Base-by-base conservation (phyloP, 2,888 invertebrate genomes). In the Eupithecia insigniata region DNA sequence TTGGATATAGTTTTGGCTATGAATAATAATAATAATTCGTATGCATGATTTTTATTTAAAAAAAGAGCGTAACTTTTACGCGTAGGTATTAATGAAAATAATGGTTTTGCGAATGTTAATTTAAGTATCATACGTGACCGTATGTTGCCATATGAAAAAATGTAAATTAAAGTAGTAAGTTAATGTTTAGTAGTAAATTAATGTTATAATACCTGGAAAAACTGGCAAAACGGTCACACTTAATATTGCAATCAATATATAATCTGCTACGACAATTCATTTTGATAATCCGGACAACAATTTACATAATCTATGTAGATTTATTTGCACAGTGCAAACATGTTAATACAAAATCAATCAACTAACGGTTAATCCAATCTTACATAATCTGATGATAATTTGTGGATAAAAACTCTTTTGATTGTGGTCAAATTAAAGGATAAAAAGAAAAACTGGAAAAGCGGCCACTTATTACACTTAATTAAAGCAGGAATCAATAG, bases 1-100 rank as follows among this genome's bases (percentile, higher is more conserved):
- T 71, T 92, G 22, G 84, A 89, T 82, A 87, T 88, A 78, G 72
- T 89, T 55, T 82, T 92, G 65, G 79, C 84, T 12, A 66, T 90
- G 32, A 90, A 90, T 83, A 87, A 39, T 46, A 51, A 46, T 46
- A 26, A 32, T 46, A 46, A 51, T 51, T 51, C 46, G 10, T 51
- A 51, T 34, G 34, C 34, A 34, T 12, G 10, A 22, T 6, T 43
- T 43, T 43, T 43, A 43, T 18, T 22, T n/a, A n/a, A n/a, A 22
- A 22, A 51, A n/a, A 10, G n/a, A 22, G 14, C 2, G 1, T 5
- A 8, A 22, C 6, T 51, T 22, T 22, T 18, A 43, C 6, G 43
- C 18, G 7, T 12, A 36, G 12, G 32, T 39, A 39, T 43, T 18
- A 0, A 43, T 18, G 18, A 18, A 43, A 51, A 51, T 22, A 22